Evolutionary conservation across 2,113 vertebrate species (phyloP).

Genomic region (Triplophysa siluroides): DNA sequence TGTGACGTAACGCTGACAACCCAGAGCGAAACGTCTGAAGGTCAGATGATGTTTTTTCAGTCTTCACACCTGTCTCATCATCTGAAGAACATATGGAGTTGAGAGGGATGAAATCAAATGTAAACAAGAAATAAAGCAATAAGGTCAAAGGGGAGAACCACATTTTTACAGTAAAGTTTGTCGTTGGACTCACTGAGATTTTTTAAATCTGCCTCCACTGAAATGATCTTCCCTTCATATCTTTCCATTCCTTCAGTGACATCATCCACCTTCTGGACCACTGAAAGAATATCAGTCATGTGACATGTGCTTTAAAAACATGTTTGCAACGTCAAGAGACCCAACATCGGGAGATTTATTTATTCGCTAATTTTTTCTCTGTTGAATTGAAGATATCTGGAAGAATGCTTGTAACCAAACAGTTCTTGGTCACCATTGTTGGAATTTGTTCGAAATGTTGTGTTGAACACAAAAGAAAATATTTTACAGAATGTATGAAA

Average conservation of each 20-base stretch:
- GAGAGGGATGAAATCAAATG: no score
- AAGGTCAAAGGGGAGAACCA: no score
- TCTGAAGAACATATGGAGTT: constrained; percentile 67
- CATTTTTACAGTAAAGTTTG: background rate
- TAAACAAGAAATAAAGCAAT: no score
- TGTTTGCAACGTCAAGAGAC: no score
- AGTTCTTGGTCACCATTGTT: no score
- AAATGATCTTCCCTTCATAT: constrained; percentile 87
- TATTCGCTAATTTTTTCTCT: no score
- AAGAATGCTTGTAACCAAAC: no score
- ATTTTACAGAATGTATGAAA: no score
- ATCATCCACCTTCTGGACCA: constrained; percentile 94
- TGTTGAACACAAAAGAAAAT: no score
- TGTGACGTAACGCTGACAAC: constrained; percentile 83
- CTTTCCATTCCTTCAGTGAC: constrained; percentile 89
- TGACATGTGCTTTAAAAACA: background rate
- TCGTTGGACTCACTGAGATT: constrained; percentile 83
- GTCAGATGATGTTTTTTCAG: constrained; percentile 86
- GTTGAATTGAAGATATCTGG: no score
- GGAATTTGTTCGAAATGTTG: no score
- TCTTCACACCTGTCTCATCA: constrained; percentile 88
- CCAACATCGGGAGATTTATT: no score
- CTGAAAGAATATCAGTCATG: constrained; percentile 69
- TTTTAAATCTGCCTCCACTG: constrained; percentile 87
- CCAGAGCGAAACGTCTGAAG: constrained; percentile 88